Conservation (phyloP, 37 sponge, comb jelly and placozoan species). For the Chondrilla cf. caribensis region DNA sequence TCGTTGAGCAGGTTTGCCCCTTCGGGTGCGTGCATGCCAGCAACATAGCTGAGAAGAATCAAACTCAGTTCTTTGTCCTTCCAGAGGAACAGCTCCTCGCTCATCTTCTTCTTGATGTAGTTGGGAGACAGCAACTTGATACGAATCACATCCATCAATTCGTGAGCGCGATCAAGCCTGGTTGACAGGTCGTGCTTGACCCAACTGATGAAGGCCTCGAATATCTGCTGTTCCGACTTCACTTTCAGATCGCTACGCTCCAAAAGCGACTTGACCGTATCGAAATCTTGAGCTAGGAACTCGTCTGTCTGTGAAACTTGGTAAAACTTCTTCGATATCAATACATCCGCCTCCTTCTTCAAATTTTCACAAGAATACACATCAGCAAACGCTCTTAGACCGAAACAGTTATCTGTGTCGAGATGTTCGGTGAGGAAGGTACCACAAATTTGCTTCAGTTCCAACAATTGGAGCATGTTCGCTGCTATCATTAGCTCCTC, state of each 20-base stretch:
- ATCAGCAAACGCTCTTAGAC: constrained; percentile 80
- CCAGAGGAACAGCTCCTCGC: constrained; percentile 47
- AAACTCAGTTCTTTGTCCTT: constrained; percentile 6
- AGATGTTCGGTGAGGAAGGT: constrained; percentile 77
- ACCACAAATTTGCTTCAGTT: constrained; percentile 72
- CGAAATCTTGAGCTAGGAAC: constrained; percentile 61
- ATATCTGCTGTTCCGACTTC: constrained; percentile 66
- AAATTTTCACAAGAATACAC: constrained; percentile 67
- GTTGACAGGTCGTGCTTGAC: constrained; percentile 69
- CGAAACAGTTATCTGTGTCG: constrained; percentile 80
- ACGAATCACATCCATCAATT: constrained; percentile 66
- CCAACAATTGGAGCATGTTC: constrained; percentile 79
- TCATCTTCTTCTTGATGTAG: constrained; percentile 51
- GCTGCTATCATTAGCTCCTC: constrained; percentile 82
- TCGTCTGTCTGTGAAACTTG: constrained; percentile 76
- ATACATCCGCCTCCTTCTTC: constrained; percentile 63
- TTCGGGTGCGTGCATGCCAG: constrained; percentile 9
- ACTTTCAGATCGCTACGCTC: constrained; percentile 78
- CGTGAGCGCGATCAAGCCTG: constrained; percentile 33
- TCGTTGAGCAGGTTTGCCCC: not conserved
- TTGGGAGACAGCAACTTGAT: constrained; percentile 63
- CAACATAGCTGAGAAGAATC: not conserved
- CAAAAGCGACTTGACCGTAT: constrained; percentile 52
- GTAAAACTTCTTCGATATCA: constrained; percentile 65
- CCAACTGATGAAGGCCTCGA: constrained; percentile 74